Evolutionary conservation across 1,140 invertebrate species (phyloP), one percentile per base, ranked within the genome.

Genomic region (Drosophila sucinea): DNA sequence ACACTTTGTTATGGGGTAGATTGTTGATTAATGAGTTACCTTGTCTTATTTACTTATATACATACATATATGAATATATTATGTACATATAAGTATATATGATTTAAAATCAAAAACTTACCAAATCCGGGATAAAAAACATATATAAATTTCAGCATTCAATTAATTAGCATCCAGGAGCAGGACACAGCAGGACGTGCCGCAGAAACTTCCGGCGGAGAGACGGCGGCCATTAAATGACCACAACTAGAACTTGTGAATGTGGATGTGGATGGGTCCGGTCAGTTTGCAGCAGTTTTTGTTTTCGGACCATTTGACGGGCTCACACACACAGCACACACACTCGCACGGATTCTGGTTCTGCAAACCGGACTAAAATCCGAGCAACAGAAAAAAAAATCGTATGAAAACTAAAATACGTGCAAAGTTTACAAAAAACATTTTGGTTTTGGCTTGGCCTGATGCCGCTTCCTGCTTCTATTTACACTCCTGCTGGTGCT

Each of bases 351-450:
- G 38, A 66, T 58, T 55, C 67, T 58, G 38, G 55, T 58, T 47
- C 67, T 58, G 57, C 47, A 23, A 67, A 41, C 55, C 56, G 74
- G 74, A 75, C 79, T 77, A 57, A 67, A 56, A 51, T 3, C 44
- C 44, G 8, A 47, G 23, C 23, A 51, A 51, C 2, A 51, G 8
- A 25, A 25, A 44, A 44, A 66, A 77, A 10, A 73, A 76, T 79
- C 66, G 60, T 77, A 78, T 79, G 57, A 70, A 75, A 82, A 76
- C 79, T 67, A 75, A 82, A 82, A 79, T 86, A 86, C 83, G 83
- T 86, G 83, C 83, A 87, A 67, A 87, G 83, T 87, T 86, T 86
- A 83, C 76, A 66, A 73, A 86, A 87, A 86, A 85, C 76, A 76
- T 71, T 85, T 86, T 76, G 56, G 69, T 60, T 77, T 73, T 68